Conservation (phyloP, 2,888 invertebrate genomes). For the Nemotelus pantherinus region DNA sequence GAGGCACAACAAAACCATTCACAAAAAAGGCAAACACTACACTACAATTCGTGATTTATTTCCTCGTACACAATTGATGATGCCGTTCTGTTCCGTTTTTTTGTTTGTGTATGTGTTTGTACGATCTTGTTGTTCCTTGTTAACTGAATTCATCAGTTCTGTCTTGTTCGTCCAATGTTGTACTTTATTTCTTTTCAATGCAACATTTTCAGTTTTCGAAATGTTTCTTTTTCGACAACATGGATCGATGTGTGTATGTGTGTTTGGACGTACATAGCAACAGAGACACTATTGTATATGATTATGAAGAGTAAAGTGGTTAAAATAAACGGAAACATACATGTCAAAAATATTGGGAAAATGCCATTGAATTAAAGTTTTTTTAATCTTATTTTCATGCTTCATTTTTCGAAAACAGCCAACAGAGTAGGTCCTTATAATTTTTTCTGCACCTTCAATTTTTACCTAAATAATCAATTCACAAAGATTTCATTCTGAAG, state of each 20-base stretch:
- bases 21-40: background rate
- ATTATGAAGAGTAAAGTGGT: background rate
- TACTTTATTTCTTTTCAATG: constrained; percentile 32
- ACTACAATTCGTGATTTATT: constrained; percentile 40
- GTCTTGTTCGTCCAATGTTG: constrained; percentile 38
- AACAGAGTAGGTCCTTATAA: no score
- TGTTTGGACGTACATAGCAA: background rate
- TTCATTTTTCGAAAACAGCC: no score
- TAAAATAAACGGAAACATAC: no score
- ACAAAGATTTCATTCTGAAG: no score
- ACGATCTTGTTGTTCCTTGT: constrained; percentile 34
- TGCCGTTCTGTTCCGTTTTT: constrained; percentile 27
- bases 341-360: no score
- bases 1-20: background rate
- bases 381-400: no score
- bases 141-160: constrained; percentile 43
- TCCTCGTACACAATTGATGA: constrained; percentile 39
- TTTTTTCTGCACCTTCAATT: no score
- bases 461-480: no score
- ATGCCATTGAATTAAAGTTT: no score
- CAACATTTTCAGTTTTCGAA: constrained; percentile 33
- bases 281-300: constrained; percentile 2
- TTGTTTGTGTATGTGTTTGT: background rate
- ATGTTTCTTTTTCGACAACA: constrained; percentile 1
- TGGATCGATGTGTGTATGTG: background rate